These are phyloP conservation scores for Drosophila biarmipes DNA, from an alignment of 1,140 invertebrate species.

Conservation along the genomic window DNA sequence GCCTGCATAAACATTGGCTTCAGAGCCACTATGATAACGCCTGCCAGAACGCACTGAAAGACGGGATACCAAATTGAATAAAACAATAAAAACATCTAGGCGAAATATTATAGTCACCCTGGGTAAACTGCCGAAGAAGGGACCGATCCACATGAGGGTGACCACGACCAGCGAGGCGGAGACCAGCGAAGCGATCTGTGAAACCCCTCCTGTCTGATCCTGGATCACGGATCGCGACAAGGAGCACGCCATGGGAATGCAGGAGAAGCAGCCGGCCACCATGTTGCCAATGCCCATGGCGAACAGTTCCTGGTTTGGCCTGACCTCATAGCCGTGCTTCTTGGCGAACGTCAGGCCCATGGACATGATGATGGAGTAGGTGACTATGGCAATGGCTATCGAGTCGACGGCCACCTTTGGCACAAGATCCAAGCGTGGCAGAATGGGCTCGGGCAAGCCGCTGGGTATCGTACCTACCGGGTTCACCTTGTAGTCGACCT, in stretches of 20 bases:
- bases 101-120: conserved; percentile 85
- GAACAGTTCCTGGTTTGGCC: conserved; percentile 95
- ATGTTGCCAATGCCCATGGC: conserved; percentile 92
- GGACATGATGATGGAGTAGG: conserved; percentile 96
- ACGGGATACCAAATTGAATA: background rate
- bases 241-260: conserved; percentile 93
- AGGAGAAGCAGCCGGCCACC: conserved; percentile 93
- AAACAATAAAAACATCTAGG: background rate
- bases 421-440: conserved; percentile 85
- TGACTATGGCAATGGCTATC: conserved; percentile 93
- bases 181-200: conserved; percentile 91
- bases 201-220: conserved; percentile 90
- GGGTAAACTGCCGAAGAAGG: conserved; percentile 92
- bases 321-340: conserved; percentile 94
- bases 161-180: conserved; percentile 89
- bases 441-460: conserved; percentile 85
- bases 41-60: conserved; percentile 89
- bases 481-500: conserved; percentile 63
- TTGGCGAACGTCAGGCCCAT: conserved; percentile 96
- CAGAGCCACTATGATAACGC: conserved; percentile 95
- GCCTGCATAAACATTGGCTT: conserved; percentile 95
- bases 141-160: conserved; percentile 93
- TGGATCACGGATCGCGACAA: conserved; percentile 93
- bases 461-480: conserved; percentile 91
- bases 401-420: conserved; percentile 85